Percentiles rank a stretch among this genome's conserved stretches.
Evolutionary conservation across 35 echinoderm and acorn worm genomes (phyloP).

Genomic region (Lytechinus pictus): DNA sequence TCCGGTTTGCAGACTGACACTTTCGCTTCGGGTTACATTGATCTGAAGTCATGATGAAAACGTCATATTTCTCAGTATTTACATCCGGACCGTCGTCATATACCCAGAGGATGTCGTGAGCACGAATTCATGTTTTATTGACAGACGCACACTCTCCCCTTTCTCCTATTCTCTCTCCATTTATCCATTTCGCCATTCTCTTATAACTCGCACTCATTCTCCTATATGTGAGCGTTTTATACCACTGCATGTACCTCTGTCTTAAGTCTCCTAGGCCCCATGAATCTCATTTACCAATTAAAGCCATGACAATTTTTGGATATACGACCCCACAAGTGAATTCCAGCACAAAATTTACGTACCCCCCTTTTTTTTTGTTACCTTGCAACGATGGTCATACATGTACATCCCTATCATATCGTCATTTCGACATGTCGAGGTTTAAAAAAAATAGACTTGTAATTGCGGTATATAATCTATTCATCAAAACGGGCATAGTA

Average conservation of each 20-base stretch:
- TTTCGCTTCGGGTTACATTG: neutral
- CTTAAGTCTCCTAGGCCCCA: no score
- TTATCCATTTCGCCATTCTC: neutral
- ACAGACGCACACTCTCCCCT: neutral
- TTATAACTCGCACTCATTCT: no score
- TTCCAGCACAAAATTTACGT: neutral
- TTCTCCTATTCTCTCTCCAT: neutral
- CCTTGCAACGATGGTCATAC: no score
- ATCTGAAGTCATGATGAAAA: neutral
- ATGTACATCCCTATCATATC: no score
- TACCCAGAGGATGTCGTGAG: neutral
- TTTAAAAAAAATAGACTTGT: no score
- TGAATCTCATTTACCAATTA: no score
- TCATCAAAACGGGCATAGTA: no score
- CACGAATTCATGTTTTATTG: conserved; percentile 13
- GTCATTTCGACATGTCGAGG: no score
- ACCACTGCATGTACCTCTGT: neutral
- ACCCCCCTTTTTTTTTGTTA: no score
- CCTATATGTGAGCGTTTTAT: neutral
- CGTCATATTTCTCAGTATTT: neutral
- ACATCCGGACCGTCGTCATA: neutral
- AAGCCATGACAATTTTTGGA: no score
- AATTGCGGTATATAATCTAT: no score
- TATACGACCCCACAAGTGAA: neutral
- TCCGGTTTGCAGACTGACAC: neutral